These are phyloP conservation scores for Ellobius talpinus DNA, from an alignment of 2,113 vertebrate genomes.

Conservation along the genomic window DNA sequence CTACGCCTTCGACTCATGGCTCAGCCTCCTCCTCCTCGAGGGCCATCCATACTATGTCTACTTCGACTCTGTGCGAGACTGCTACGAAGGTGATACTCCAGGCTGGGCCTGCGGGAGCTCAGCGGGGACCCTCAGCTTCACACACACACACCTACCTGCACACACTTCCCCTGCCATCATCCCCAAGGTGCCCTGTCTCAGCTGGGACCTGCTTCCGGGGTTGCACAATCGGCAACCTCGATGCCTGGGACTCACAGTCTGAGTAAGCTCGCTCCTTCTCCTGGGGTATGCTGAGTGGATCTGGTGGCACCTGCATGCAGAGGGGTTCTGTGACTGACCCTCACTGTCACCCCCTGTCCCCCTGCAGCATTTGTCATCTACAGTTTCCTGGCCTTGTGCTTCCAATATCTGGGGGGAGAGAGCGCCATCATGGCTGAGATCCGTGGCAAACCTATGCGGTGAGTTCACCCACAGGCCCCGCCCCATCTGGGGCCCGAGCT, in stretches of 20 bases:
- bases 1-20: slow-evolving; percentile 97
- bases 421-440: slow-evolving; percentile 98
- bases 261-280: no score
- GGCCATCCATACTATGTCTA: slow-evolving; percentile 95
- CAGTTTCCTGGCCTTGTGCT: slow-evolving; percentile 98
- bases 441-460: slow-evolving; percentile 94
- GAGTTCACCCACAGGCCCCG: slow-evolving; percentile 77
- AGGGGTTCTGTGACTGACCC: neutral
- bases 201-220: neutral
- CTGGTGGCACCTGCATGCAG: neutral
- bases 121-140: neutral
- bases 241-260: neutral
- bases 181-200: neutral
- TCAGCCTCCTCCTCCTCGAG: slow-evolving; percentile 96
- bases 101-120: neutral
- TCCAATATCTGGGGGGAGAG: slow-evolving; percentile 97
- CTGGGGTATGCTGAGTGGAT: neutral
- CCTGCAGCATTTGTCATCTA: slow-evolving; percentile 97
- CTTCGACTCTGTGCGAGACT: slow-evolving; percentile 95
- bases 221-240: neutral
- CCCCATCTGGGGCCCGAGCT: neutral
- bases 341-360: neutral
- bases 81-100: slow-evolving; percentile 93
- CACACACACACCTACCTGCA: neutral
- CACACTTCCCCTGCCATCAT: neutral